Conservation (phyloP, 2,113 vertebrate genomes). For the Pollimyrus isidori region DNA sequence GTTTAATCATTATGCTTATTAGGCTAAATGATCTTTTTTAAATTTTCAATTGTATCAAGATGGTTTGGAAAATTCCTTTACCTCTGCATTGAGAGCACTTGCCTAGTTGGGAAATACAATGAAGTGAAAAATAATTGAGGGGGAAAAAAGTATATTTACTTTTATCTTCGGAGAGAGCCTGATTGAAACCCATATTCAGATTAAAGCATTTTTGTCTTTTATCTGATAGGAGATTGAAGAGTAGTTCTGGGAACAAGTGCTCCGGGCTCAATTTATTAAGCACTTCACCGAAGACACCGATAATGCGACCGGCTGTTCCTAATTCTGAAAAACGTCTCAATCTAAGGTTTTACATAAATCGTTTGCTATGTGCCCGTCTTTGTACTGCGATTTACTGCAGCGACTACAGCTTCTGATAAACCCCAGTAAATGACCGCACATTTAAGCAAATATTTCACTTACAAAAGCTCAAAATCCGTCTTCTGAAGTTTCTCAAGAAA, state of each 20-base stretch:
- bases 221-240: slow-evolving; percentile 46
- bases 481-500: not conserved
- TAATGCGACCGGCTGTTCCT: slow-evolving; percentile 14
- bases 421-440: not conserved
- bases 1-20: slow-evolving; percentile 69
- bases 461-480: not conserved
- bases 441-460: not conserved
- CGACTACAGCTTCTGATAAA: not conserved
- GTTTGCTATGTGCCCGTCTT: not conserved
- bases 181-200: slow-evolving; percentile 45
- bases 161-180: slow-evolving; percentile 48
- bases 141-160: slow-evolving; percentile 36
- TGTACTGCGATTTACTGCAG: not conserved
- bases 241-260: slow-evolving; percentile 35
- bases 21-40: slow-evolving; percentile 56
- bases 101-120: slow-evolving; percentile 47
- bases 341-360: slow-evolving; percentile 22
- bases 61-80: slow-evolving; percentile 53
- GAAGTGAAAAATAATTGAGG: slow-evolving; percentile 21
- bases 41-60: slow-evolving; percentile 62
- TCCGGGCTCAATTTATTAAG: slow-evolving; percentile 45
- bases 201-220: slow-evolving; percentile 45
- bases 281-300: slow-evolving; percentile 18
- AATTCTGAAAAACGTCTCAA: slow-evolving; percentile 22
- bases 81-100: slow-evolving; percentile 45